These are phyloP conservation scores for Pseudochirops cupreus DNA, from an alignment of 2,797 vertebrate genomes.

Conservation along the genomic window DNA sequence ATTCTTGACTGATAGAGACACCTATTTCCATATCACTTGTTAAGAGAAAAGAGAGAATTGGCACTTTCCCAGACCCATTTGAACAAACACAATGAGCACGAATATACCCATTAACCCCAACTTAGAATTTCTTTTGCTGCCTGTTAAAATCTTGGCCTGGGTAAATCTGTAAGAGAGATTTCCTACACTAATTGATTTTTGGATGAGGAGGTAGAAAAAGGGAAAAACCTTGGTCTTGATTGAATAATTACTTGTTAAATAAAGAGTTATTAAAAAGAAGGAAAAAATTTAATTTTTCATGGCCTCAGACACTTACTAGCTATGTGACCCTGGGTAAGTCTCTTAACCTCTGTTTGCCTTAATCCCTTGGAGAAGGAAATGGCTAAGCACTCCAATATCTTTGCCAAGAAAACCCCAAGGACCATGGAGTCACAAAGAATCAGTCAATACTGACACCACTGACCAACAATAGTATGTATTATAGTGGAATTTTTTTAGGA, in stretches of 20 bases:
- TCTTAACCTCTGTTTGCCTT: background rate
- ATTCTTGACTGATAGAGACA: background rate
- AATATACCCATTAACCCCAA: background rate
- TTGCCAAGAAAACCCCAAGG: background rate
- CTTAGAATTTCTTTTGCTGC: background rate
- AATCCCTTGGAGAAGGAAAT: background rate
- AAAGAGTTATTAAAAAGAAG: no score
- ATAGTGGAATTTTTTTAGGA: background rate
- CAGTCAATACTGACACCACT: background rate
- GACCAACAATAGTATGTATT: background rate
- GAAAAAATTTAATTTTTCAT: background rate
- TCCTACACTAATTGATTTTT: background rate
- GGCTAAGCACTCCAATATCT: background rate
- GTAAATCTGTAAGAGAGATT: background rate
- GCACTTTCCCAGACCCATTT: background rate
- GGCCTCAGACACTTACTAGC: background rate
- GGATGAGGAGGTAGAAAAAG: background rate
- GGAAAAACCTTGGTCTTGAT: background rate
- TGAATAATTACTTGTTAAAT: background rate
- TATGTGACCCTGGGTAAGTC: background rate
- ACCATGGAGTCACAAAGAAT: background rate
- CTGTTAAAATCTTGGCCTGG: background rate
- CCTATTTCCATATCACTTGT: background rate
- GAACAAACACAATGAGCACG: background rate
- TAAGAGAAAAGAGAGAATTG: background rate